Conservation (phyloP, 1,140 invertebrate genomes). For the Hetaerina americana region DNA sequence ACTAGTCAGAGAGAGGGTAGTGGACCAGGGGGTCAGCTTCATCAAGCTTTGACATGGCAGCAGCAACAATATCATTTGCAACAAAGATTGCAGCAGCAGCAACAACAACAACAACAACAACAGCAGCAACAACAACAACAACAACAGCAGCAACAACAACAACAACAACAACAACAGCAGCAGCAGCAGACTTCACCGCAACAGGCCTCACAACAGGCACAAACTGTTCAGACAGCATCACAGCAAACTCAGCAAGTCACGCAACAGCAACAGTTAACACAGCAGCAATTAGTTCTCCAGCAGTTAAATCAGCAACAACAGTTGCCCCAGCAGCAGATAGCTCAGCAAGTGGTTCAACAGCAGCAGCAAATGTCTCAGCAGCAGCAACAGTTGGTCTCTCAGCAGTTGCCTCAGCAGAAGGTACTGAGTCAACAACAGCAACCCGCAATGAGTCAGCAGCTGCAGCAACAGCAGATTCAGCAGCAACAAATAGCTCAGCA, state of each 20-base stretch:
- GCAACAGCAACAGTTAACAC: constrained; percentile 38
- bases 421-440: constrained; percentile 27
- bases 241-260: constrained; percentile 36
- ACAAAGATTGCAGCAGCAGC: constrained; percentile 12
- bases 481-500: no score
- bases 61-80: neutral
- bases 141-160: constrained; percentile 19
- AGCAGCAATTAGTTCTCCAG: constrained; percentile 14
- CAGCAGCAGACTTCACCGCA: constrained; percentile 29
- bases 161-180: constrained; percentile 25
- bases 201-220: neutral
- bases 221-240: constrained; percentile 14
- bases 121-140: constrained; percentile 24
- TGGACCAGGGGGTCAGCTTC: neutral
- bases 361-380: constrained; percentile 14
- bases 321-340: constrained; percentile 9
- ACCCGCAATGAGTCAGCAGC: constrained; percentile 21
- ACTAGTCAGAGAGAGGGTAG: neutral
- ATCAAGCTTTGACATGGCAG: neutral
- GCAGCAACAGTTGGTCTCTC: constrained; percentile 17
- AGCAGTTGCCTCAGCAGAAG: constrained; percentile 24
- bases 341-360: neutral
- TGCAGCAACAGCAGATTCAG: constrained; percentile 27
- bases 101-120: constrained; percentile 24
- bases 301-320: constrained; percentile 7